Evolutionary conservation across 92 coral and sea anemone species (phyloP).

Genomic region (Virgularia gustaviana): DNA sequence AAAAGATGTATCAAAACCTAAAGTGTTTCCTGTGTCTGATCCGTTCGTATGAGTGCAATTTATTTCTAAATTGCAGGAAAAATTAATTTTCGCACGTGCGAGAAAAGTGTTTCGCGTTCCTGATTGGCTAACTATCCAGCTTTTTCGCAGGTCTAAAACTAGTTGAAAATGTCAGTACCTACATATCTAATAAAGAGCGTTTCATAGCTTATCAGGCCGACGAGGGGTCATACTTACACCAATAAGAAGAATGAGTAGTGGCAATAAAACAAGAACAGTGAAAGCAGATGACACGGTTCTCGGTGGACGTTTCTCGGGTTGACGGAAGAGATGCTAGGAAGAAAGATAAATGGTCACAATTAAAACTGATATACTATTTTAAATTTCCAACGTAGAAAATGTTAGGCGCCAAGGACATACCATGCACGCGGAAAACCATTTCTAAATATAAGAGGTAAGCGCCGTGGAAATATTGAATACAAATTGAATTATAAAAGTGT

Average conservation of each 20-base stretch:
- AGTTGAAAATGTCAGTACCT: too few species aligned
- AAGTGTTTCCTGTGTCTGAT: too few species aligned
- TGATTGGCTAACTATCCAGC: not conserved
- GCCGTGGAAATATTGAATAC: too few species aligned
- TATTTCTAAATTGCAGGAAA: not conserved
- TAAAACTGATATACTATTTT: not conserved
- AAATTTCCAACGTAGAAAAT: not conserved
- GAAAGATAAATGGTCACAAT: not conserved
- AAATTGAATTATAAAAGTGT: too few species aligned
- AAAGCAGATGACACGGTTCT: conserved; percentile 88
- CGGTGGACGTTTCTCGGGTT: conserved; percentile 97
- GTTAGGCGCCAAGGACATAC: too few species aligned
- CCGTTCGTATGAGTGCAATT: not conserved
- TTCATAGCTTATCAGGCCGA: too few species aligned
- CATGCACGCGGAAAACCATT: not conserved
- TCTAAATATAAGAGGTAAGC: too few species aligned
- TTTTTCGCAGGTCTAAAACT: too few species aligned
- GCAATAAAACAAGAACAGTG: conserved; percentile 74
- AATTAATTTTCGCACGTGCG: too few species aligned
- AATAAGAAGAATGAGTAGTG: conserved; percentile 74
- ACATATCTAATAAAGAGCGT: too few species aligned
- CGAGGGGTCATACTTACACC: conserved; percentile 80
- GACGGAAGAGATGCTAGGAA: conserved; percentile 85
- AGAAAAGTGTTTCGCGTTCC: too few species aligned
- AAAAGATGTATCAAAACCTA: too few species aligned